Evolutionary conservation across 2,797 vertebrate genomes (phyloP).

Genomic region (Pipistrellus pygmaeus): DNA sequence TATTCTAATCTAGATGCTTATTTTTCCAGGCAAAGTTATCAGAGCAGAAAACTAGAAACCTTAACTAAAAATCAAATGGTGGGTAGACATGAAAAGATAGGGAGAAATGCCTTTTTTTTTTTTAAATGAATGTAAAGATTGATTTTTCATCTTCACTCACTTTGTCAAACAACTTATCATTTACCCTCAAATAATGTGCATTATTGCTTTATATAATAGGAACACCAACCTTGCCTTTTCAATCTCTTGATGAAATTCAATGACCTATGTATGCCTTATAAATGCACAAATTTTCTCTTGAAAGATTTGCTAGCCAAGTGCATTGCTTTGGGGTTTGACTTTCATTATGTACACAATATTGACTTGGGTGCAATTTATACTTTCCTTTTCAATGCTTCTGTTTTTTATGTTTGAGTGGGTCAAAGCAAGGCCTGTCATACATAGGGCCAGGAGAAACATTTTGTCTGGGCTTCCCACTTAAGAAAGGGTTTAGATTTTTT

Average conservation of each 20-base stretch:
- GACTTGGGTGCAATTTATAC: not conserved
- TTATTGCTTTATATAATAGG: not conserved
- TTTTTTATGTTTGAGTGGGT: not conserved
- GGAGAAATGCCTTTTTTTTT: not conserved
- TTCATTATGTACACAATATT: not conserved
- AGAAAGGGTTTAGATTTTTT: not conserved
- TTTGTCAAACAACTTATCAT: slow-evolving; percentile 32
- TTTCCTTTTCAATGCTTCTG: not conserved
- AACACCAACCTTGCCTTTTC: not conserved
- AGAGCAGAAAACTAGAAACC: not conserved
- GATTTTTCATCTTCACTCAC: not conserved
- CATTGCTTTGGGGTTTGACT: not conserved
- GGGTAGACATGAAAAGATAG: not conserved
- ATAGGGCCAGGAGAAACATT: not conserved
- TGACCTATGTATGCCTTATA: not conserved
- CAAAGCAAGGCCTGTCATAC: not conserved
- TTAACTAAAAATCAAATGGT: slow-evolving; percentile 2
- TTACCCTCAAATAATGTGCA: not conserved
- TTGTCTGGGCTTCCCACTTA: not conserved
- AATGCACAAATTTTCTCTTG: not conserved
- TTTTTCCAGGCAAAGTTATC: not conserved
- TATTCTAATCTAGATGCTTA: not conserved
- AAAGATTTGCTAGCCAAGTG: not conserved
- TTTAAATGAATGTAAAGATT: not conserved
- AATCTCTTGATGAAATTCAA: not conserved